A percentile compares a stretch with the other conserved stretches of the same genome.
These are phyloP conservation scores for Pteronotus mesoamericanus DNA, from an alignment of 2,797 vertebrate genomes.

Conservation along the genomic window DNA sequence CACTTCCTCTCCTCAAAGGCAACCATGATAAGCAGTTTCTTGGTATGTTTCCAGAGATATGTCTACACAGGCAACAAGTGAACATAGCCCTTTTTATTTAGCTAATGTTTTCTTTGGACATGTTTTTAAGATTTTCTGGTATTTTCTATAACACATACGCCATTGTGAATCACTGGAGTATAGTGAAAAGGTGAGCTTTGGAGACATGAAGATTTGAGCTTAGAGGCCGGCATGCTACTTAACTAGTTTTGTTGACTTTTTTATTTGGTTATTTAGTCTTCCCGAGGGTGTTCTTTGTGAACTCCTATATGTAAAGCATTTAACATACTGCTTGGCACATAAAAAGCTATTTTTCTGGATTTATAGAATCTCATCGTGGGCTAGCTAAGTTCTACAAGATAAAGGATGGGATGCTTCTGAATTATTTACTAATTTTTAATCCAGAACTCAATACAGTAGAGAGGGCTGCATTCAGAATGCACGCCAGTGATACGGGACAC, in stretches of 20 bases:
- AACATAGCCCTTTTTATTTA: background rate
- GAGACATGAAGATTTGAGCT: background rate
- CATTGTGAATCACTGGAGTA: background rate
- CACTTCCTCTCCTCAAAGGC: background rate
- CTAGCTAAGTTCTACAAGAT: background rate
- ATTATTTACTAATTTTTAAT: background rate
- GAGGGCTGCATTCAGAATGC: background rate
- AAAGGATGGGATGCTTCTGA: background rate
- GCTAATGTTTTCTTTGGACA: background rate
- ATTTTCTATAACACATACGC: background rate
- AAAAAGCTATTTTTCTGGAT: background rate
- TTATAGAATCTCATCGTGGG: background rate
- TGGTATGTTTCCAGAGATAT: background rate
- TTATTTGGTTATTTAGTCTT: background rate
- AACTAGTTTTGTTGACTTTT: background rate
- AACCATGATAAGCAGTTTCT: background rate
- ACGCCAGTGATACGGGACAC: accelerated
- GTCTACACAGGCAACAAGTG: background rate
- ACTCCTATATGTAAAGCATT: background rate
- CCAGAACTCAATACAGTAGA: background rate
- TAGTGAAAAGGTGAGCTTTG: background rate
- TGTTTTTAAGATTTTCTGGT: background rate
- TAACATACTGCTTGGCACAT: background rate
- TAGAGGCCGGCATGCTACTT: background rate
- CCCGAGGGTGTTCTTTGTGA: background rate